Percentiles rank a stretch among this genome's conserved stretches.
Evolutionary conservation across 1,140 invertebrate species (phyloP).

Genomic region (Zeugodacus cucurbitae): DNA sequence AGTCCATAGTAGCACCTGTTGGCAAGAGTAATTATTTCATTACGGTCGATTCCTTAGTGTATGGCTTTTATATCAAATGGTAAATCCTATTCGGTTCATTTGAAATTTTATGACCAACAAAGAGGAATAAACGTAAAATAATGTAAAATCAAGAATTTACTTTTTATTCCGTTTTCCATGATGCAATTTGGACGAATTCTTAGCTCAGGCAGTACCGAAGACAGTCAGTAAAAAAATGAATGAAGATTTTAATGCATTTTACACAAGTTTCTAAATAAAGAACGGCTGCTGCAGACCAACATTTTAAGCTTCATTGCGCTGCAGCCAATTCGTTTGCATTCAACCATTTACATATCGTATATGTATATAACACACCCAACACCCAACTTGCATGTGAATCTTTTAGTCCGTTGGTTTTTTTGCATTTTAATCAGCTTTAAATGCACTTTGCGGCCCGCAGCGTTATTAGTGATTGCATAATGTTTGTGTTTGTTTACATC

Average conservation of each 20-base stretch:
- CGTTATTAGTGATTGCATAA: background rate
- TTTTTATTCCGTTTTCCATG: background rate
- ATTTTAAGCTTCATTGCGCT: background rate
- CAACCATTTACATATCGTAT: background rate
- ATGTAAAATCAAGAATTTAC: background rate
- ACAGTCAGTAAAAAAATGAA: background rate
- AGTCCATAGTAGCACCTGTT: no score
- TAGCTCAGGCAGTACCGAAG: background rate
- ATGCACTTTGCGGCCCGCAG: background rate
- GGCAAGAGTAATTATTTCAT: no score
- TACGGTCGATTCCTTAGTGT: no score
- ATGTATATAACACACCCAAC: no score
- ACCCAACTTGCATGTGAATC: background rate
- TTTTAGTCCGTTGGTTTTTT: background rate
- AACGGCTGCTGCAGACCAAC: background rate
- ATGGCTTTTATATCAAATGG: no score
- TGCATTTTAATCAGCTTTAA: background rate
- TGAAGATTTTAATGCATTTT: background rate
- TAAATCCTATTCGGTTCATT: no score
- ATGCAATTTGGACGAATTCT: background rate
- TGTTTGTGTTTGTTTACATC: background rate
- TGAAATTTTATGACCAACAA: no score
- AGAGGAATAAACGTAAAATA: background rate
- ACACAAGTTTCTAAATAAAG: background rate
- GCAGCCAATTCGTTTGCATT: background rate